These are phyloP conservation scores for Dicyrtoma fusca DNA, from an alignment of 2,888 invertebrate species.

Conservation along the genomic window DNA sequence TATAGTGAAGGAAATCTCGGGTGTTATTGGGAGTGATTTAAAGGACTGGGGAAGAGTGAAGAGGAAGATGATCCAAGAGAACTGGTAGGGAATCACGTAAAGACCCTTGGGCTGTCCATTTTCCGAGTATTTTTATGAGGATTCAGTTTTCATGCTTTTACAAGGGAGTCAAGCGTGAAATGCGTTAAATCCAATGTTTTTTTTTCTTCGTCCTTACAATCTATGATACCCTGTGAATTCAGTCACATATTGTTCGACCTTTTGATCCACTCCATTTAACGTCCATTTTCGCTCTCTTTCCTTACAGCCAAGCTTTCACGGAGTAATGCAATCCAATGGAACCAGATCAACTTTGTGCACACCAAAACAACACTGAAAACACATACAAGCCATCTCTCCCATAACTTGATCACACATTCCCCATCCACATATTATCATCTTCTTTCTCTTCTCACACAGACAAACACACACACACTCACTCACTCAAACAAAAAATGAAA, in stretches of 20 bases:
- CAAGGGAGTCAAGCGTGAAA: conserved; percentile 35
- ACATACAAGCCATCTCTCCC: too few relatives aligned
- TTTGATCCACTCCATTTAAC: conserved; percentile 47
- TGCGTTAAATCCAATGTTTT: conserved; percentile 41
- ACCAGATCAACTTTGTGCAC: conserved; percentile 17
- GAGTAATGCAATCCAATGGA: too few relatives aligned
- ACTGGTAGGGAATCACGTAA: conserved; percentile 20
- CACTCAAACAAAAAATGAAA: not conserved
- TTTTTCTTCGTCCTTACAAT: not conserved
- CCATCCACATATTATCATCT: too few relatives aligned
- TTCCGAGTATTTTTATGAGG: conserved; percentile 38
- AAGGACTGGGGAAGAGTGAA: conserved; percentile 1
- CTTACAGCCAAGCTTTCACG: conserved; percentile 14
- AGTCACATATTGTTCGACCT: conserved; percentile 40
- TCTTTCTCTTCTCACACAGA: not conserved
- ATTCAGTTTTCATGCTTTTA: conserved; percentile 32
- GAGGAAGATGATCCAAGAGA: conserved; percentile 26
- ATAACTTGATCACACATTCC: too few relatives aligned
- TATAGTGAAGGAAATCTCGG: not conserved
- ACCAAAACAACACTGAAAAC: too few relatives aligned
- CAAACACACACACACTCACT: not conserved
- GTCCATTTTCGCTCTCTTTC: conserved; percentile 39
- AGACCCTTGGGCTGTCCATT: conserved; percentile 25
- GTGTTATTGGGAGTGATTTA: not conserved
- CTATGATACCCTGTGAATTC: not conserved